A percentile compares a stretch with the other conserved stretches of the same genome.
These are phyloP conservation scores for Catajapyx aquilonaris DNA, from an alignment of 1,140 invertebrate genomes.

Conservation along the genomic window DNA sequence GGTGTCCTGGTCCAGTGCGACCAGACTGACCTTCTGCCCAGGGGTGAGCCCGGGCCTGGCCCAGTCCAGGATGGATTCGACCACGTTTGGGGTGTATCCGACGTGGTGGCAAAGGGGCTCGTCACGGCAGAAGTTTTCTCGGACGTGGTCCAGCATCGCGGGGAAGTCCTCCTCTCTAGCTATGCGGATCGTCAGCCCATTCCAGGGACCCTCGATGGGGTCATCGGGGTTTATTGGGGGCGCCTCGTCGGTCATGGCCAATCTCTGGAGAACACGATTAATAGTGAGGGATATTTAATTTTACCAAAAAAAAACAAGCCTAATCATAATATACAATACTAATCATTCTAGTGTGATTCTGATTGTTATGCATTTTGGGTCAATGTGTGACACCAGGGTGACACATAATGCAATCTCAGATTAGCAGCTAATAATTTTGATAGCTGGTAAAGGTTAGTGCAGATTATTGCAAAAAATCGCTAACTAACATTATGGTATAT, in stretches of 20 bases:
- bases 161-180: not conserved
- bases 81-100: not conserved
- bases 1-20: not conserved
- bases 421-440: too few species aligned
- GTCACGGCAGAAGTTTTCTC: not conserved
- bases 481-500: too few species aligned
- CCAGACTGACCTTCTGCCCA: not conserved
- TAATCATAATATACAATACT: too few species aligned
- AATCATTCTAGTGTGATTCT: too few species aligned
- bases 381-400: too few species aligned
- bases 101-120: not conserved
- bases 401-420: too few species aligned
- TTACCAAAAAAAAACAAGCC: too few species aligned
- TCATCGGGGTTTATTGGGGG: not conserved
- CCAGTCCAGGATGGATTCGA: not conserved
- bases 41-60: not conserved
- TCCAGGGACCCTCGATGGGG: not conserved
- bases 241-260: not conserved
- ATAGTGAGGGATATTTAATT: too few species aligned
- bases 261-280: too few species aligned
- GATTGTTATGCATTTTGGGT: too few species aligned
- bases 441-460: too few species aligned
- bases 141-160: not conserved
- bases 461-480: too few species aligned
- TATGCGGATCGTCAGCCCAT: not conserved